Evolutionary conservation across 2,797 vertebrate genomes (phyloP).

Genomic region (Petrocephalus sullivani): DNA sequence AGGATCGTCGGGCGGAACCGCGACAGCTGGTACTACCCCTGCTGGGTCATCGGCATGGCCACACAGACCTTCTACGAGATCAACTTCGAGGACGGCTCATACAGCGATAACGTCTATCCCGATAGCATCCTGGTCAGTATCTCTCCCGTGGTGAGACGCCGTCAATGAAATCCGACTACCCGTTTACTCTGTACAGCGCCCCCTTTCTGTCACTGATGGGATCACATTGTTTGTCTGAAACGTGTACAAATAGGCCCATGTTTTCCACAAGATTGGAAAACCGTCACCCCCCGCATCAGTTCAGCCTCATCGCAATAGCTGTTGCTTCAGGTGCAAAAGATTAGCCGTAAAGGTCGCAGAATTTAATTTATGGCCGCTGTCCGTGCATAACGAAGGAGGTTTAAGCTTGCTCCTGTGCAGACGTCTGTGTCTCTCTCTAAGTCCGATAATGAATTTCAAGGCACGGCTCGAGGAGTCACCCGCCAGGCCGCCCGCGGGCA

Average conservation of each 20-base stretch:
- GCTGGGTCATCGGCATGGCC: slow-evolving; percentile 81
- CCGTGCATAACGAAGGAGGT: background rate
- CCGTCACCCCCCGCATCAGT: background rate
- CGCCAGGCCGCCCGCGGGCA: background rate
- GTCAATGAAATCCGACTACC: background rate
- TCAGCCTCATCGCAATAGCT: background rate
- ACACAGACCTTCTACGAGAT: slow-evolving; percentile 94
- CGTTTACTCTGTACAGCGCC: background rate
- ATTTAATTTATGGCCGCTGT: background rate
- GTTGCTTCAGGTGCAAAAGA: background rate
- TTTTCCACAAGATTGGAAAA: background rate
- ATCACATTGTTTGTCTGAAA: background rate
- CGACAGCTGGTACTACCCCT: slow-evolving; percentile 88
- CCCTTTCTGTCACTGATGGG: background rate
- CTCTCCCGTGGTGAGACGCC: background rate
- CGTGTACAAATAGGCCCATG: background rate
- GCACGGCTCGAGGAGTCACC: background rate
- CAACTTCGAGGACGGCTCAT: slow-evolving; percentile 95
- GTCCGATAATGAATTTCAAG: background rate
- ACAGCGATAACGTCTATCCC: slow-evolving; percentile 93
- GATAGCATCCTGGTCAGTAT: slow-evolving; percentile 78
- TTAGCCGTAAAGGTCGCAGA: slow-evolving; percentile 6
- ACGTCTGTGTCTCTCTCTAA: background rate
- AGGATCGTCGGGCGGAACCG: slow-evolving; percentile 91
- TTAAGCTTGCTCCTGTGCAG: background rate